Evolutionary conservation across 2,113 vertebrate species (phyloP), one percentile per base, ranked within the genome.

Genomic region (Pantherophis guttatus): DNA sequence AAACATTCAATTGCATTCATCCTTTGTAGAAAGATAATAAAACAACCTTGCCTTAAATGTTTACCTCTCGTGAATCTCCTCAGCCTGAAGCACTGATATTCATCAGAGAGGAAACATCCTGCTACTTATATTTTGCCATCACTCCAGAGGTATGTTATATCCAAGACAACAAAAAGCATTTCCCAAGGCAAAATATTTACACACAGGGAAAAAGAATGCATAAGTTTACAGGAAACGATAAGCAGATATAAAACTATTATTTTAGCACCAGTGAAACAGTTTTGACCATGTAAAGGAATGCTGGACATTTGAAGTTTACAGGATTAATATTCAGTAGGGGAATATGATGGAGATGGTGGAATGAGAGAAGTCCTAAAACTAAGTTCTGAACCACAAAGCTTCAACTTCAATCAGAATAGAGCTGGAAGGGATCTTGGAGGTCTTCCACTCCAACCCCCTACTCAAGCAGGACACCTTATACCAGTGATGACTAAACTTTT

Each of bases 111-210:
- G 75, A 62, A 90, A 12, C 24, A 29, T 44, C 53, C 24, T 12
- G 88, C 39, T 59, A 59, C 26, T 48, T 75, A n/a, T 59, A 23
- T 29, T 86, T 7, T 86, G 89, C 21, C 70, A 44, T 85, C 44
- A 89, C 48, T 88, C 86, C 53, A 93, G 88, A 86, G 86, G 50
- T 89, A 90, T 90, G 88, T 59, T 44, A 65, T 62, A 54, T 33
- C 39, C 39, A 59, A 90, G 89, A 65, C 88, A 93, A 93, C 89
- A 65, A 93, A 90, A 62, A 87, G 48, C 86, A n/a, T 90, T 86
- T 90, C 89, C 57, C 92, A 93, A 90, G 57, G 75, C 92, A 93
- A 90, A 93, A 87, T 90, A 87, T 90, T 93, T 93, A 93, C 33
- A 23, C 23, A 23, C 88, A 13, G 8, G 39, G 75, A 44, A 54